phyloP scores from a whole-genome alignment of 2,113 vertebrate species.

The Salvelinus fontinalis region DNA sequence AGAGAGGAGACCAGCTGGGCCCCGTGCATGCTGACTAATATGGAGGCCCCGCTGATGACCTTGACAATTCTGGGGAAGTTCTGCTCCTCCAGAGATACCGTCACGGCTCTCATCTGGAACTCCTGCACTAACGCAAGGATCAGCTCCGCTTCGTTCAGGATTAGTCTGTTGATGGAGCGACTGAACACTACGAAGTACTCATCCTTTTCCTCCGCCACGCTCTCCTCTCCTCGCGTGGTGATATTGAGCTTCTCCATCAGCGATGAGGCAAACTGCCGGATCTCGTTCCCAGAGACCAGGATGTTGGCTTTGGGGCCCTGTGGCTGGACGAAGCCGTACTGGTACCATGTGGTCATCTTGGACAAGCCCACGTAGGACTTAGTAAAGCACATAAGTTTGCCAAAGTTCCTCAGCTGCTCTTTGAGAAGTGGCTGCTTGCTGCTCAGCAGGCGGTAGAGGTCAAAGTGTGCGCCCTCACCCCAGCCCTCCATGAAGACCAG shows the following conservation, averaged over 20 bases:
- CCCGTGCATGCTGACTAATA: conserved; percentile 96
- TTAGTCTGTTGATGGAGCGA: conserved; percentile 88
- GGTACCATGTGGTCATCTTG: conserved; percentile 98
- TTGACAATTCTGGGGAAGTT: conserved; percentile 83
- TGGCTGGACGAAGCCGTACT: conserved; percentile 96
- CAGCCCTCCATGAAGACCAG: conserved; percentile 98
- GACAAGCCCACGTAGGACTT: conserved; percentile 92
- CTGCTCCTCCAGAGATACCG: conserved; percentile 91
- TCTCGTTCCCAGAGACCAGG: conserved; percentile 91
- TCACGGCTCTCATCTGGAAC: conserved; percentile 94
- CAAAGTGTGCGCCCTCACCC: conserved; percentile 89
- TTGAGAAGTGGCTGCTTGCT: conserved; percentile 90
- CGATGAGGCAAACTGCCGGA: conserved; percentile 86
- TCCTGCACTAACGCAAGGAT: conserved; percentile 91
- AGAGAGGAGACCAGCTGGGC: conserved; percentile 90
- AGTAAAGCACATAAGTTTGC: conserved; percentile 93
- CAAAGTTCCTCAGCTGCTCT: conserved; percentile 87
- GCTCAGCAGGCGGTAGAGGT: conserved; percentile 92
- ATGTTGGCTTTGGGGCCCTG: conserved; percentile 97
- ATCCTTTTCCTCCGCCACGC: conserved; percentile 61
- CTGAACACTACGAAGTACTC: conserved; percentile 93
- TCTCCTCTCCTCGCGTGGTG: conserved; percentile 53
- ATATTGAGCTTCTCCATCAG: conserved; percentile 85
- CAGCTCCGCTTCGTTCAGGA: conserved; percentile 93
- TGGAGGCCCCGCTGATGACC: conserved; percentile 84